These are phyloP conservation scores for Aurelia coerulea DNA, from an alignment of 30 jellyfish, hydroid and myxozoan species.

Conservation along the genomic window DNA sequence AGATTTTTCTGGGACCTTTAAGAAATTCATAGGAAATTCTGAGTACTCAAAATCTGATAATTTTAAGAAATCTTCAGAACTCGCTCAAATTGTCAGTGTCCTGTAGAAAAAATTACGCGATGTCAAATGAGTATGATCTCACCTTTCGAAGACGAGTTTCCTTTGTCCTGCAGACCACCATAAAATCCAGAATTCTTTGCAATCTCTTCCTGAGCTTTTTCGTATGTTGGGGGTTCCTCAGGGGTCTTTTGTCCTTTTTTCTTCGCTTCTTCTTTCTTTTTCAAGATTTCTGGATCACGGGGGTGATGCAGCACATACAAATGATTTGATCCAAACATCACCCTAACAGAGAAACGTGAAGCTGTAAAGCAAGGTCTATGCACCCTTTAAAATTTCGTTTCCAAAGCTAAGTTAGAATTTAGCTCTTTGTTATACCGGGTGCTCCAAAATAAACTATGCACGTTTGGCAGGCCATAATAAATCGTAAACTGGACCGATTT, in stretches of 20 bases:
- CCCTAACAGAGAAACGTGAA: slow-evolving; percentile 34
- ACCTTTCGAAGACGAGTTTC: slow-evolving; percentile 62
- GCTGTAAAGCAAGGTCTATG: neutral
- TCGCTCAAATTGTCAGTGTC: no score
- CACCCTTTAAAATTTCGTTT: no score
- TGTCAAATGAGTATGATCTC: neutral
- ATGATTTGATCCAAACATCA: slow-evolving; percentile 93
- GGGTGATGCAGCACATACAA: slow-evolving; percentile 94
- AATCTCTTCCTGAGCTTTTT: slow-evolving; percentile 96
- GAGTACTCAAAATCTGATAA: no score
- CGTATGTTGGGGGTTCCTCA: slow-evolving; percentile 86
- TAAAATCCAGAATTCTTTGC: slow-evolving; percentile 95
- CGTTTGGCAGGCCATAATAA: no score
- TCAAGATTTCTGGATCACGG: slow-evolving; percentile 73
- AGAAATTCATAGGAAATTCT: no score
- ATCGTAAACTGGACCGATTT: no score
- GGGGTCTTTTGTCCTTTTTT: slow-evolving; percentile 58
- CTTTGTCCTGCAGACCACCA: slow-evolving; percentile 76
- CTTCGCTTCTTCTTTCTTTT: slow-evolving; percentile 74
- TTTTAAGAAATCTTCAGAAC: no score
- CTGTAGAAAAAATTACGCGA: no score
- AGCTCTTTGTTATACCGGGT: no score
- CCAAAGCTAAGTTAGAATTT: no score
- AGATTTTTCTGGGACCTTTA: no score
- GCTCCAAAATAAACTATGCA: no score